Evolutionary conservation across 2,113 vertebrate genomes (phyloP), one percentile per base, ranked within the genome.

Genomic region (Haplotaxodon microlepis): DNA sequence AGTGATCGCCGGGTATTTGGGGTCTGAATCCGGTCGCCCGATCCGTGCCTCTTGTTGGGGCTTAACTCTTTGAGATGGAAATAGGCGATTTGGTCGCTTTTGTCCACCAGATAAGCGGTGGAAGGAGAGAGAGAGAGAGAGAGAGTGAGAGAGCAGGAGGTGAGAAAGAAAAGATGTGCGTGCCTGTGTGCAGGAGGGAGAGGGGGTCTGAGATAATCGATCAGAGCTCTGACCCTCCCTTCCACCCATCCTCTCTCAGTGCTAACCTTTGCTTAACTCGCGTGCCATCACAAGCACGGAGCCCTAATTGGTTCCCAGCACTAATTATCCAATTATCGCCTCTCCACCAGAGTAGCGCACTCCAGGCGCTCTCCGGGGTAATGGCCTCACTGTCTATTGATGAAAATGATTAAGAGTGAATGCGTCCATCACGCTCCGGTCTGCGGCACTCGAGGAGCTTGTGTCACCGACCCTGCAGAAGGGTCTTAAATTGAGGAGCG

Each of bases 21-120:
- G 89, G 92, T 93, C 92, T 92, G 90, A 94, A 96, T 94, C 96
- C 89, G 96, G 92, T 96, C 94, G 92, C 88, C 93, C 87, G 94
- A 95, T 92, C 92, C 91, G 83, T 91, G 94, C 93, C 93, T 95
- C 93, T 96, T 93, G 95, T 96, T 91, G 91, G 93, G 81, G 94
- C 93, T 94, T 93, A 86, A 92, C 92, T 95, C 96, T 96, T 97
- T 97, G 95, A 96, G 94, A 97, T 97, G 97, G 93, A 96, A 97
- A 98, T 96, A 81, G 95, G 38, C 90, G 94, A 93, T 95, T 92
- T 84, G 94, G 93, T 89, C 89, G 93, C 96, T 88, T 92, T 97
- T 96, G 96, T 96, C 88, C 90, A 50, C 10, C 53, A 40, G 95
- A 95, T 95, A 93, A 85, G 94, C 92, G 59, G 78, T 38, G 9